These are phyloP conservation scores for Notodonta ziczac DNA, from an alignment of 2,888 invertebrate species.

Conservation along the genomic window DNA sequence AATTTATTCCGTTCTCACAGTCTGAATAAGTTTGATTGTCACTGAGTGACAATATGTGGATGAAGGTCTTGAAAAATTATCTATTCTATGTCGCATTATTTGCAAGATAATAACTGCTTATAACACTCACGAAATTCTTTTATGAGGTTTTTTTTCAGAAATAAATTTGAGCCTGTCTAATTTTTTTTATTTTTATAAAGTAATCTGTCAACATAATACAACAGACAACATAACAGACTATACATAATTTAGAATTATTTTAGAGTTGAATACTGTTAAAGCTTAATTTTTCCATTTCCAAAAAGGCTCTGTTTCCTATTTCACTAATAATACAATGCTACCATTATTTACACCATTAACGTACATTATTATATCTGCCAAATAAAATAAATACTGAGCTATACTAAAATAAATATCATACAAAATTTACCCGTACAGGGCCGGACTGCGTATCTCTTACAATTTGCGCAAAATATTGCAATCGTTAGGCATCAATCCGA, in stretches of 20 bases:
- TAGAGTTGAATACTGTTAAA: not conserved
- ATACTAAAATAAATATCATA: conserved; percentile 21
- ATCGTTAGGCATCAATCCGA: conserved; percentile 53
- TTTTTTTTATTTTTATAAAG: too few relatives aligned
- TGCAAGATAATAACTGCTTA: not conserved
- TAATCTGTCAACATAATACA: too few relatives aligned
- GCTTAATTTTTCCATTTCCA: too few relatives aligned
- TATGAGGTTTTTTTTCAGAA: not conserved
- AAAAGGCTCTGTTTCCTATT: too few relatives aligned
- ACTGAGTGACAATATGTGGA: conserved; percentile 14
- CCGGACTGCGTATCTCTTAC: conserved; percentile 26
- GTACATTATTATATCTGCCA: conserved; percentile 6
- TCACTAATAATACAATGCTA: too few relatives aligned
- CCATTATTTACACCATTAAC: too few relatives aligned
- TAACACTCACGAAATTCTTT: not conserved
- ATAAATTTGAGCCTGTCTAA: not conserved
- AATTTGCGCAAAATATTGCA: conserved; percentile 66
- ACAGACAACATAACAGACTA: too few relatives aligned
- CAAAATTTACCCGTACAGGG: conserved; percentile 22
- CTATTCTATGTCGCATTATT: not conserved
- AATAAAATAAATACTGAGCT: conserved; percentile 7
- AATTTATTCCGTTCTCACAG: conserved; percentile 25
- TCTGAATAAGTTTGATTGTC: conserved; percentile 23
- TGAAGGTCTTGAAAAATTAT: not conserved
- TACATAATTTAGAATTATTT: not conserved